phyloP scores from a whole-genome alignment of 1,140 invertebrate genomes.

The Drosophila bocqueti region DNA sequence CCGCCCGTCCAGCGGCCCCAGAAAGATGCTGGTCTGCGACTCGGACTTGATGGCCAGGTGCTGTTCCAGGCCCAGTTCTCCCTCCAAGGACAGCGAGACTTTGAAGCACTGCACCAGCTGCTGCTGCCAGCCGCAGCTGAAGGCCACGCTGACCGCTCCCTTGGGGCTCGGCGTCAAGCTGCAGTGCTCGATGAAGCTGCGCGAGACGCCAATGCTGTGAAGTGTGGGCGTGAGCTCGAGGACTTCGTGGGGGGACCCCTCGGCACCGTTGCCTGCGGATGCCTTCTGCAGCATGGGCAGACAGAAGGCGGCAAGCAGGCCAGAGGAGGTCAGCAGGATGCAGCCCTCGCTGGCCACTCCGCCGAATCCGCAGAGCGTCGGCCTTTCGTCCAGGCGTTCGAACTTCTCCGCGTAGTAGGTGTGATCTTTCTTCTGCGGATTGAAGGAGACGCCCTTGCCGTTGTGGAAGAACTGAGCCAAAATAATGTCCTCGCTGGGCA shows the following conservation, averaged over 20 bases:
- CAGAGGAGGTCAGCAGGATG: slow-evolving; percentile 93
- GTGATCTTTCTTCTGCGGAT: slow-evolving; percentile 91
- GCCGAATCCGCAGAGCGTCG: slow-evolving; percentile 94
- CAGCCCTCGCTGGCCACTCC: slow-evolving; percentile 93
- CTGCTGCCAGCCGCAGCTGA: slow-evolving; percentile 86
- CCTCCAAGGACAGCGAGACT: slow-evolving; percentile 61
- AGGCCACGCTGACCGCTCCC: slow-evolving; percentile 92
- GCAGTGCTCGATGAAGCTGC: slow-evolving; percentile 91
- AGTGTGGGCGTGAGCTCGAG: slow-evolving; percentile 86
- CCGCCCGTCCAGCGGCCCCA: slow-evolving; percentile 86
- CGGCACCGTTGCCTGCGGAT: neutral
- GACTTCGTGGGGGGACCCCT: slow-evolving; percentile 42
- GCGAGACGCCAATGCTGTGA: slow-evolving; percentile 90
- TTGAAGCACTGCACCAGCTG: slow-evolving; percentile 91
- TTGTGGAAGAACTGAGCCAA: slow-evolving; percentile 93
- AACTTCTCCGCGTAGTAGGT: slow-evolving; percentile 94
- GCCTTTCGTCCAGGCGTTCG: slow-evolving; percentile 90
- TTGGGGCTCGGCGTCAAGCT: slow-evolving; percentile 87
- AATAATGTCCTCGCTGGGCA: slow-evolving; percentile 92
- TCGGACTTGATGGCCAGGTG: slow-evolving; percentile 88
- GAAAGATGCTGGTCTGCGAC: slow-evolving; percentile 92
- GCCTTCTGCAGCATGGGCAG: slow-evolving; percentile 84
- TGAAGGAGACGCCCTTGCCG: slow-evolving; percentile 88
- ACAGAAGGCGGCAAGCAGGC: slow-evolving; percentile 91
- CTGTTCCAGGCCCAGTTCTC: slow-evolving; percentile 52